Evolutionary conservation across 2,113 vertebrate species (phyloP).

Genomic region (western clawed frog (Xenopus tropicalis)): DNA sequence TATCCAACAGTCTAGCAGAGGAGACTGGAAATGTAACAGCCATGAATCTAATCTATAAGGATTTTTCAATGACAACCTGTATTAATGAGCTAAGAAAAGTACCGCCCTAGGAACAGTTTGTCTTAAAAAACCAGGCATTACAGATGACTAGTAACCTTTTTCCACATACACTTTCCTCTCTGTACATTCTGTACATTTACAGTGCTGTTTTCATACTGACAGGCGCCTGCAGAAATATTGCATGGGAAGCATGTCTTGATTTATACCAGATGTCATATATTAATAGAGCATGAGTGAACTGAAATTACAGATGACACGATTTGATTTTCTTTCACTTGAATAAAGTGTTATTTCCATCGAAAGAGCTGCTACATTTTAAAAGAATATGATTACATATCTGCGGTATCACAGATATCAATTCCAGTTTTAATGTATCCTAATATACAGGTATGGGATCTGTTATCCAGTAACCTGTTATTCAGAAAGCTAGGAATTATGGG

Average conservation of each 20-base stretch:
- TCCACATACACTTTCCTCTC: not conserved
- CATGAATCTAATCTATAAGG: too few species aligned
- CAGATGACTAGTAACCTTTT: constrained; percentile 2
- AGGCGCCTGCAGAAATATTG: constrained; percentile 21
- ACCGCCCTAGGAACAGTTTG: constrained; percentile 6
- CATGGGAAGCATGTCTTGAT: constrained; percentile 1
- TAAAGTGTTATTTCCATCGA: constrained; percentile 1
- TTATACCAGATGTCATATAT: constrained; percentile 33
- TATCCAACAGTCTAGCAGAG: too few species aligned
- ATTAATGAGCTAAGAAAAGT: not conserved
- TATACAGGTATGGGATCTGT: too few species aligned
- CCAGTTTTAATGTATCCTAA: too few species aligned
- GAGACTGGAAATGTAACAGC: too few species aligned
- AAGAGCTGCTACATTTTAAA: not conserved
- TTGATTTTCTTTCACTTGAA: constrained; percentile 13
- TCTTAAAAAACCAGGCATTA: constrained; percentile 18
- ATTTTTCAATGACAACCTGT: not conserved
- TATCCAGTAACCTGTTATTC: too few species aligned
- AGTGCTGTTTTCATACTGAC: constrained; percentile 11
- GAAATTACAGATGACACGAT: constrained; percentile 14
- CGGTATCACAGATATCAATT: too few species aligned
- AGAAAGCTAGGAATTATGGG: too few species aligned
- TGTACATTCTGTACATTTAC: constrained; percentile 10
- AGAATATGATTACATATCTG: too few species aligned
- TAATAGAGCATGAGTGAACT: constrained; percentile 29